Conservation (phyloP, 2,888 invertebrate genomes). For the Polyploca ridens region DNA sequence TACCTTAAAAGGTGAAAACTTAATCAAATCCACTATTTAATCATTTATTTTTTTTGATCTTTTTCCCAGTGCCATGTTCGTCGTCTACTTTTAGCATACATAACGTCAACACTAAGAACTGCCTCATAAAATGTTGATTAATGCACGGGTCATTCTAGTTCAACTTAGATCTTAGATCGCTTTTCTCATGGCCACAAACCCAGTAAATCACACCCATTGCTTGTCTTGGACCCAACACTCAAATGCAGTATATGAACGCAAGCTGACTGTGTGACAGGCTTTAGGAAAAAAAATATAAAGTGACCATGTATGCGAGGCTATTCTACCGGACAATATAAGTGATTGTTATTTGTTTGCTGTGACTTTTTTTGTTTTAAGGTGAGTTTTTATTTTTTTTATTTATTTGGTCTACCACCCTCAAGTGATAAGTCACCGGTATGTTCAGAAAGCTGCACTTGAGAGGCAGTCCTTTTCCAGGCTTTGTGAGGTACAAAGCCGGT, state of each 20-base stretch:
- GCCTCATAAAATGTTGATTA: neutral
- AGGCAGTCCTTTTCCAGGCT: no score
- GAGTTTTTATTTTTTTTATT: neutral
- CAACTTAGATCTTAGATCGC: neutral
- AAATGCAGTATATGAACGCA: conserved; percentile 28
- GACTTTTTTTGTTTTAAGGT: neutral
- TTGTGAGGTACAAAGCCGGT: no score
- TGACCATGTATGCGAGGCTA: conserved; percentile 13
- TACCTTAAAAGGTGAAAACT: no score
- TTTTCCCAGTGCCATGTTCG: no score
- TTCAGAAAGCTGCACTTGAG: no score
- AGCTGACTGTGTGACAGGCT: conserved; percentile 35
- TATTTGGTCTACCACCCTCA: no score
- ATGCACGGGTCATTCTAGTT: neutral
- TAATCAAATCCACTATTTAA: no score
- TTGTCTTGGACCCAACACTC: conserved; percentile 2
- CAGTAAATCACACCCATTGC: conserved; percentile 6
- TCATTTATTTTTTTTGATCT: no score
- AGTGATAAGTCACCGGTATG: no score
- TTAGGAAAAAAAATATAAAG: conserved; percentile 11
- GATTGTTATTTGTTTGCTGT: neutral
- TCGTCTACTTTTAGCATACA: no score
- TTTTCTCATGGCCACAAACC: neutral
- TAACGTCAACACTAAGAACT: neutral
- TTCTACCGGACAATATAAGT: neutral